Evolutionary conservation across 2,113 vertebrate genomes (phyloP).

Genomic region (Kryptolebias marmoratus): DNA sequence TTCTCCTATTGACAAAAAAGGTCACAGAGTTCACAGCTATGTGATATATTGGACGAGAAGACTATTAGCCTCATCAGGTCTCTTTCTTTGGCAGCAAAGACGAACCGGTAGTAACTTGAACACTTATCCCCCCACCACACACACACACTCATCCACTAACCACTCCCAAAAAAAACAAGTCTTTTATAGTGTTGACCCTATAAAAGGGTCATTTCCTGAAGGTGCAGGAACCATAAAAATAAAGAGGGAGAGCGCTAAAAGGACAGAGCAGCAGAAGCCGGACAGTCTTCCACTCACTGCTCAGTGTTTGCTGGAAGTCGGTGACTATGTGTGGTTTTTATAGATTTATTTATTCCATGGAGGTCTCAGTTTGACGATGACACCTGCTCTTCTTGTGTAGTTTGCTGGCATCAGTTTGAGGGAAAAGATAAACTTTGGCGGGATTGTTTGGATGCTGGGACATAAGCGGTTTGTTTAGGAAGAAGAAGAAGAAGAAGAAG

Average conservation of each 20-base stretch:
- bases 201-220: conserved; percentile 91
- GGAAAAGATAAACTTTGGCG: conserved; percentile 63
- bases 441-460: conserved; percentile 66
- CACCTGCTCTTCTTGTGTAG: conserved; percentile 75
- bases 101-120: conserved; percentile 83
- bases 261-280: conserved; percentile 78
- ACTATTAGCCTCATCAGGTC: conserved; percentile 88
- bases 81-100: conserved; percentile 85
- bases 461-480: conserved; percentile 72
- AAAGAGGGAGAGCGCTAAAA: conserved; percentile 81
- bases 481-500: conserved; percentile 40
- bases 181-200: conserved; percentile 94
- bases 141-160: conserved; percentile 64
- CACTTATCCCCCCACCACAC: conserved; percentile 74
- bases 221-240: conserved; percentile 93
- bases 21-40: conserved; percentile 89
- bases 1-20: conserved; percentile 86
- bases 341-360: conserved; percentile 77
- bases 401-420: conserved; percentile 56
- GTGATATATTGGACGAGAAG: conserved; percentile 89
- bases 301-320: conserved; percentile 75
- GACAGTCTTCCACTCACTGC: conserved; percentile 75
- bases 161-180: conserved; percentile 83
- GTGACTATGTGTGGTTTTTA: conserved; percentile 81
- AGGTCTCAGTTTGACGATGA: conserved; percentile 76